Percentiles rank a stretch among this genome's conserved stretches.
phyloP scores from a whole-genome alignment of 2,797 vertebrate genomes.

The Enteromius afrohamiltoni region DNA sequence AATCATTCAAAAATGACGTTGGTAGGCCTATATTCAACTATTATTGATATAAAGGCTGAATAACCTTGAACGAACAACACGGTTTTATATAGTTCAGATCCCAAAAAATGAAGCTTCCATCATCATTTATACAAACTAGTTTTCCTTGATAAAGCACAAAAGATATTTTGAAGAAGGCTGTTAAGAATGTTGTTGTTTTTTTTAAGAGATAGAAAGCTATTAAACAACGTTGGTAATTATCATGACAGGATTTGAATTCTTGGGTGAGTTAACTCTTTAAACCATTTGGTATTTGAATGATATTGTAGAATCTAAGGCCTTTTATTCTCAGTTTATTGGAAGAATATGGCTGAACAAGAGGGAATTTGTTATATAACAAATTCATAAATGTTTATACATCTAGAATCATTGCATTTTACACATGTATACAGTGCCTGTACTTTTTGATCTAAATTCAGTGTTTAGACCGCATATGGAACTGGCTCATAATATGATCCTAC shows the following conservation, averaged over 20 bases:
- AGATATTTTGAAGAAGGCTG: neutral
- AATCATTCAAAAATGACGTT: constrained; percentile 2
- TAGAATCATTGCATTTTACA: neutral
- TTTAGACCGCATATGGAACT: neutral
- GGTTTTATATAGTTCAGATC: neutral
- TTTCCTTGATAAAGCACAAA: neutral
- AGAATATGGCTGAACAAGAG: neutral
- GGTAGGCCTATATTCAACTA: neutral
- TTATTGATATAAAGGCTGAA: neutral
- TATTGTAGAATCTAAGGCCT: neutral
- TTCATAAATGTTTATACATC: neutral
- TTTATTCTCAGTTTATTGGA: neutral
- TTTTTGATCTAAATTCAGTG: neutral
- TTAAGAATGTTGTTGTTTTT: neutral
- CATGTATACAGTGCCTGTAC: neutral
- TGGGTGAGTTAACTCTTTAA: neutral
- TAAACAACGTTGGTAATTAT: neutral
- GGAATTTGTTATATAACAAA: neutral
- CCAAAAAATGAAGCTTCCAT: neutral
- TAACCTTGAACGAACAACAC: constrained; percentile 1
- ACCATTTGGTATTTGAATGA: neutral
- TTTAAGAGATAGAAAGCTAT: neutral
- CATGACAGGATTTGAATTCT: neutral
- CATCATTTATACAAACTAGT: neutral
- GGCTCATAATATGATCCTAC: neutral